Percentiles rank a stretch among this genome's conserved stretches.
phyloP scores from a whole-genome alignment of 2,888 invertebrate genomes.

The Dusona sp. region DNA sequence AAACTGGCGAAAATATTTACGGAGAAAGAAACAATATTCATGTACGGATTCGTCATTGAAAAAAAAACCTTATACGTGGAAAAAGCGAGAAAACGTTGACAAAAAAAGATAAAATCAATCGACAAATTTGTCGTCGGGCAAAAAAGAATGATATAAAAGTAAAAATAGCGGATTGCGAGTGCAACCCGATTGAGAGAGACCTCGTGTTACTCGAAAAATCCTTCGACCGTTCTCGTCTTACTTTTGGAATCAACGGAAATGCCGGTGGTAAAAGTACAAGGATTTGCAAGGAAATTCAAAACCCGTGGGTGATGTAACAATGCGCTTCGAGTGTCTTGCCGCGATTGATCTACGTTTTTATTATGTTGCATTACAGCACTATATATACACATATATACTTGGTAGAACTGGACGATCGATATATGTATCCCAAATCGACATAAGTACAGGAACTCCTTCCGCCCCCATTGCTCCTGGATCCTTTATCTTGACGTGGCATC shows the following conservation, averaged over 20 bases:
- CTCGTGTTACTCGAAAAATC: conserved; percentile 60
- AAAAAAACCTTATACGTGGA: not conserved
- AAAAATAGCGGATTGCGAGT: conserved; percentile 41
- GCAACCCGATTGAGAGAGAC: conserved; percentile 17
- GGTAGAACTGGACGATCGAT: conserved; percentile 31
- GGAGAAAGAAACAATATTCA: not conserved
- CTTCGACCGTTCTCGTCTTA: conserved; percentile 81
- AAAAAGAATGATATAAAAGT: not conserved
- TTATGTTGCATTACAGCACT: conserved; percentile 28
- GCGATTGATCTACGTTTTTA: conserved; percentile 58
- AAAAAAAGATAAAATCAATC: not conserved
- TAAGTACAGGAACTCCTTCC: conserved; percentile 77
- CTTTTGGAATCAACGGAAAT: conserved; percentile 75
- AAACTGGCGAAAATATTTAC: not conserved
- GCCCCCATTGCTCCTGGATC: conserved; percentile 77
- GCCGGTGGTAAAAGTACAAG: conserved; percentile 64
- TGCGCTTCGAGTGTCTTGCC: conserved; percentile 72
- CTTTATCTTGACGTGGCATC: conserved; percentile 77
- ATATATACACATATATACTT: conserved; percentile 9
- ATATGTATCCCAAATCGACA: conserved; percentile 46
- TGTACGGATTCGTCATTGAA: not conserved
- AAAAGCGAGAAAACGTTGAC: not conserved
- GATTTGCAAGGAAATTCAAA: conserved; percentile 81
- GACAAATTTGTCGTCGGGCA: not conserved
- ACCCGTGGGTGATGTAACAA: conserved; percentile 81